phyloP scores from a whole-genome alignment of 1,140 invertebrate genomes.

The Caenorhabditis tropicalis region DNA sequence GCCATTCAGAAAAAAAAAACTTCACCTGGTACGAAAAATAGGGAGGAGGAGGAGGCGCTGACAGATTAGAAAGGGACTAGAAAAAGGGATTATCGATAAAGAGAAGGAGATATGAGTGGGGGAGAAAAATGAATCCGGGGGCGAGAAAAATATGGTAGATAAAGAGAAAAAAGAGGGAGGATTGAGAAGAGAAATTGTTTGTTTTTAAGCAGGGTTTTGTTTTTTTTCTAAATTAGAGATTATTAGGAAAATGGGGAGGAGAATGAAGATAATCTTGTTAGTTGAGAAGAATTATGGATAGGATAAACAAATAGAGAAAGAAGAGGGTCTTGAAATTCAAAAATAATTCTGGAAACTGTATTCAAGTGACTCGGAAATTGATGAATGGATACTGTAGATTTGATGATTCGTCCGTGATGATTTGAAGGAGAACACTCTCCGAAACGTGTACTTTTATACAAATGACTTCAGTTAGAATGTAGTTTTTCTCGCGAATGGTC shows the following conservation, averaged over 20 bases:
- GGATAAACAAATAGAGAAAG: background rate
- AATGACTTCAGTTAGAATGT: no score
- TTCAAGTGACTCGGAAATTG: no score
- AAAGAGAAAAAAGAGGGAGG: background rate
- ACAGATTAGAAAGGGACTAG: background rate
- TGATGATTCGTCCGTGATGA: no score
- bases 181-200: background rate
- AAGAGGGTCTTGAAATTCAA: background rate
- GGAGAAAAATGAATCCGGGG: background rate
- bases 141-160: background rate
- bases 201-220: background rate
- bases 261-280: background rate
- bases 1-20: no score
- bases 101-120: background rate
- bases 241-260: background rate
- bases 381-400: no score
- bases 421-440: no score
- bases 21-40: background rate
- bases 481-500: background rate
- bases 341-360: background rate
- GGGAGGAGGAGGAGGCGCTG: background rate
- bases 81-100: background rate
- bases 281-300: background rate
- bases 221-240: constrained; percentile 1
- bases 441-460: no score